Percentiles rank a stretch among this genome's conserved stretches.
phyloP scores from a whole-genome alignment of 2,797 vertebrate species.

The Leuciscus waleckii region DNA sequence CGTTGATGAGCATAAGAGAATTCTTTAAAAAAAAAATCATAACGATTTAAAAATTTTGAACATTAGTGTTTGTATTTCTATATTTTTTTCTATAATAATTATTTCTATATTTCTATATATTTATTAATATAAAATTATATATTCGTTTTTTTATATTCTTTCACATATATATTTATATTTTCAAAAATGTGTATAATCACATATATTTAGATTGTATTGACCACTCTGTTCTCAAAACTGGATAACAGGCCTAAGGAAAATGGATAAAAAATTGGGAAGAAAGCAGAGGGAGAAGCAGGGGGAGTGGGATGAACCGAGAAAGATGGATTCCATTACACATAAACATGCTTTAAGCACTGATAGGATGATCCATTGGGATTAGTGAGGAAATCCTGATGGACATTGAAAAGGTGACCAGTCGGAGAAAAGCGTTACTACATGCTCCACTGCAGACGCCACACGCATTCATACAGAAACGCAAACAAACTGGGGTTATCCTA shows the following conservation, averaged over 20 bases:
- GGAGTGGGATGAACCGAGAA: conserved; percentile 51
- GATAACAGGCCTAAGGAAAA: conserved; percentile 16
- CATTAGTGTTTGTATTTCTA: neutral
- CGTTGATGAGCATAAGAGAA: neutral
- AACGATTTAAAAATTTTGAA: neutral
- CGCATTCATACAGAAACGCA: conserved; percentile 21
- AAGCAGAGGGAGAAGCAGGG: neutral
- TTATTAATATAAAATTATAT: neutral
- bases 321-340: conserved; percentile 79
- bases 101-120: neutral
- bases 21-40: neutral
- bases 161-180: neutral
- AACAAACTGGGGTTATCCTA: conserved; percentile 29
- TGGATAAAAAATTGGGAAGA: neutral
- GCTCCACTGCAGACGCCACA: conserved; percentile 38
- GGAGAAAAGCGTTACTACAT: conserved; percentile 57
- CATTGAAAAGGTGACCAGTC: conserved; percentile 79
- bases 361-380: conserved; percentile 80
- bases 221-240: neutral
- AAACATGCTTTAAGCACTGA: conserved; percentile 76
- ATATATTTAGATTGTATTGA: neutral
- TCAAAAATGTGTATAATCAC: neutral
- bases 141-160: accelerated
- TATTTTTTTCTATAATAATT: neutral
- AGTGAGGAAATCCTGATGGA: conserved; percentile 78